A percentile compares a stretch with the other conserved stretches of the same genome.
phyloP scores from a whole-genome alignment of 2,888 invertebrate species.

The Macrophya annulata region DNA sequence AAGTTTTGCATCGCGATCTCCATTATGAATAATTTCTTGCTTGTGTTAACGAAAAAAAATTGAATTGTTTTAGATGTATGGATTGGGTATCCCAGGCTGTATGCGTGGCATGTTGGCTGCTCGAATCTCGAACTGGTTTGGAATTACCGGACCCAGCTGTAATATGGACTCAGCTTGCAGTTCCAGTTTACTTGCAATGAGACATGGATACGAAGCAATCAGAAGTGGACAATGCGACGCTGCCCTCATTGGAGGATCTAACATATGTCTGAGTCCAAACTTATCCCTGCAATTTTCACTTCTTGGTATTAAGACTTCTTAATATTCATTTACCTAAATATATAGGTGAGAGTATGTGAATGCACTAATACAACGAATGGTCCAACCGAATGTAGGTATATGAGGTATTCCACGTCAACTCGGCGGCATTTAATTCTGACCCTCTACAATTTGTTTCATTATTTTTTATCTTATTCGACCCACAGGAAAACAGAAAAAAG shows the following conservation, averaged over 20 bases:
- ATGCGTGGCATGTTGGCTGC: constrained; percentile 97
- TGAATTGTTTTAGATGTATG: constrained; percentile 76
- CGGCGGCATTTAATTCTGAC: too few relatives aligned
- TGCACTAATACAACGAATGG: background rate
- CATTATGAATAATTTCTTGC: too few relatives aligned
- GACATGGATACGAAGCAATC: constrained; percentile 90
- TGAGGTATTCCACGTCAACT: too few relatives aligned
- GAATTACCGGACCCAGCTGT: constrained; percentile 93
- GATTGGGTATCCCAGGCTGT: constrained; percentile 88
- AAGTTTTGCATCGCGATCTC: too few relatives aligned
- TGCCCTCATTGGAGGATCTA: constrained; percentile 94
- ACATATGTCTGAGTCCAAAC: constrained; percentile 91
- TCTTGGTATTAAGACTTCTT: constrained; percentile 80
- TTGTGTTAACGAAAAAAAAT: background rate
- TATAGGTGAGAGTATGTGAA: background rate
- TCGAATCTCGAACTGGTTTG: constrained; percentile 93
- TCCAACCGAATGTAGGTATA: too few relatives aligned
- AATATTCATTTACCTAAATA: background rate
- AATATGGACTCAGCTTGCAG: constrained; percentile 95
- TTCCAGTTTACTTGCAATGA: constrained; percentile 94
- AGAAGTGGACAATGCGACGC: constrained; percentile 91
- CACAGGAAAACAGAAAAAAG: too few relatives aligned
- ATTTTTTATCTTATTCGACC: too few relatives aligned
- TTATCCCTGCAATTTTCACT: constrained; percentile 90
- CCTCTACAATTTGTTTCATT: too few relatives aligned